Evolutionary conservation across 2,797 vertebrate species (phyloP), one percentile per base, ranked within the genome.

Genomic region (Molossus molossus): DNA sequence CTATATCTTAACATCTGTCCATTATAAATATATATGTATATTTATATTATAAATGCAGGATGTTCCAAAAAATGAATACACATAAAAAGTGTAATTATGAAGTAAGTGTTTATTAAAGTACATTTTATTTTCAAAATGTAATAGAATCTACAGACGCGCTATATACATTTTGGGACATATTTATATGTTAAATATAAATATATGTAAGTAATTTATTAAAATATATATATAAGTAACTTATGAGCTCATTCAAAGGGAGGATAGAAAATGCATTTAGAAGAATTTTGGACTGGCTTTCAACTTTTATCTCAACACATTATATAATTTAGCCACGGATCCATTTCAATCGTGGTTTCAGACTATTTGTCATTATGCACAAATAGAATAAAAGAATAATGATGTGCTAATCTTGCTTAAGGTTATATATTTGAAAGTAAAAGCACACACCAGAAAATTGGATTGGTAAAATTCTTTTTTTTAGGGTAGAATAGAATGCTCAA

Each of bases 341-440:
- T 81, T 86, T 95, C 8, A 18, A 62, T 60, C 89, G 29, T 95
- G 27, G 1, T 87, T 92, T 94, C 20, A 48, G 15, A 37, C 82
- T 62, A 87, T 82, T 91, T 95, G 70, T 40, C 53, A 64, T 21
- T 25, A 2, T 64, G 13, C 17, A 82, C 6, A 90, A 91, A 86
- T 23, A 72, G 15, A 67, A 50, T 12, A 80, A 87, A 76, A 72
- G 20, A 75, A 13, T 57, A n/a, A 58, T 81, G 9, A 8, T 85
- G 6, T 72, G 13, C 80, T 75, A 37, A 23, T 95, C 9, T 94
- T 64, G 23, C 14, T 76, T 90, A 64, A 70, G 1, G 9, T 86
- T 88, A 50, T 0, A 8, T 40, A 23, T 60, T 77, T 81, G 29
- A 62, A 70, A 11, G 8, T n/a, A 55, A 87, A 96, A 69, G 0